Percentiles rank a stretch among this genome's conserved stretches.
phyloP scores from a whole-genome alignment of 2,888 invertebrate genomes.

The Orthosia incerta region DNA sequence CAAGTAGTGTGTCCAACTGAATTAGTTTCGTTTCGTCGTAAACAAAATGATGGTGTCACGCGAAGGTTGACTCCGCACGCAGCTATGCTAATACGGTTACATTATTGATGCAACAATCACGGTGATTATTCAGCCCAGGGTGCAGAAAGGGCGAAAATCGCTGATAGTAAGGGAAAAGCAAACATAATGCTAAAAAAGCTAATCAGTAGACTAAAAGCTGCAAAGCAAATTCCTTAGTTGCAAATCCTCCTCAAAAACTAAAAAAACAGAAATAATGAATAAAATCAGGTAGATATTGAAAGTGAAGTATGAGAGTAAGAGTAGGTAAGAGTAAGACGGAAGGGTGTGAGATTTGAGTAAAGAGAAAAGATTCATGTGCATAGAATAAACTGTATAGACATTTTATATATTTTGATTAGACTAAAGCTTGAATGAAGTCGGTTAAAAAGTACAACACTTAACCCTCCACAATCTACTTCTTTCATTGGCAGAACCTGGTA shows the following conservation, averaged over 20 bases:
- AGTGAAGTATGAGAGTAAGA: too few species aligned
- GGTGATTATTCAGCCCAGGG: background rate
- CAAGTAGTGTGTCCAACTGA: conserved; percentile 72
- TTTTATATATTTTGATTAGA: background rate
- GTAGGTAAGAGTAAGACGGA: too few species aligned
- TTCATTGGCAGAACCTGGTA: conserved; percentile 21
- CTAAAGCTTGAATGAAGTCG: background rate
- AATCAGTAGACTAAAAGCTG: background rate
- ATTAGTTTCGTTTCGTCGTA: conserved; percentile 68
- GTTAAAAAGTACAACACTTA: background rate
- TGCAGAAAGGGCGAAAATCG: background rate
- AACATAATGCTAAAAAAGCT: too few species aligned
- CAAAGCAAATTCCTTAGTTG: too few species aligned
- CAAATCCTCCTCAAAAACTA: background rate
- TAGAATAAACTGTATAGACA: background rate
- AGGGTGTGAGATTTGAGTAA: too few species aligned
- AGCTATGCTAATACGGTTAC: conserved; percentile 44
- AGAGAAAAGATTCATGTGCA: too few species aligned
- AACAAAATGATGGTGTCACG: conserved; percentile 64
- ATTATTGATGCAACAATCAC: conserved; percentile 29
- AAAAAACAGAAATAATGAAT: too few species aligned
- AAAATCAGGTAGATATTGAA: too few species aligned
- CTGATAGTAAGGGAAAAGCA: background rate
- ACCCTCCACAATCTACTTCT: background rate
- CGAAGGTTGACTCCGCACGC: conserved; percentile 66